phyloP scores from a whole-genome alignment of 2,888 invertebrate genomes.

The Zygaena filipendulae region DNA sequence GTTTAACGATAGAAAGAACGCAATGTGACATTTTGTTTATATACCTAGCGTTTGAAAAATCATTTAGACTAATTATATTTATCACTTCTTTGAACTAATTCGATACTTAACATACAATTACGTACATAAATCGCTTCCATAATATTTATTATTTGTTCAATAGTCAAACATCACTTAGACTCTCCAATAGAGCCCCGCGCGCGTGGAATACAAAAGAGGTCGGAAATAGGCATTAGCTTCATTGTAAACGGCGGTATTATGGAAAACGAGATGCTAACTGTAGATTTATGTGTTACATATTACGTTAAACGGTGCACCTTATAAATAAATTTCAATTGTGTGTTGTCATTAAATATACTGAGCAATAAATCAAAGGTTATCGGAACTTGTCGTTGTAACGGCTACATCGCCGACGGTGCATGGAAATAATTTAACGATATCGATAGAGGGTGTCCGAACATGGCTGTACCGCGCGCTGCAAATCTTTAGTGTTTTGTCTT shows the following conservation, averaged over 20 bases:
- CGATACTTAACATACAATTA: too few relatives aligned
- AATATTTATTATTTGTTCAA: too few relatives aligned
- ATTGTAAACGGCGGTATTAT: conserved; percentile 38
- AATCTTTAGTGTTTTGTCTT: conserved; percentile 11
- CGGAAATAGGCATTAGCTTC: conserved; percentile 27
- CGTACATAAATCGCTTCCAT: too few relatives aligned
- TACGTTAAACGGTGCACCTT: conserved; percentile 45
- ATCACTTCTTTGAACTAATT: too few relatives aligned
- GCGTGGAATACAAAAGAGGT: conserved; percentile 44
- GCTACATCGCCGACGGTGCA: conserved; percentile 46
- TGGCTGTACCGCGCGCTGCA: conserved; percentile 17
- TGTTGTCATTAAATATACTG: conserved; percentile 60
- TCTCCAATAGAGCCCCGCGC: too few relatives aligned
- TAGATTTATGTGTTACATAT: conserved; percentile 54
- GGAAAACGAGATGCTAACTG: conserved; percentile 49
- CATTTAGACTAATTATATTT: too few relatives aligned
- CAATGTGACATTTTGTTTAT: too few relatives aligned
- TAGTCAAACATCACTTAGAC: too few relatives aligned
- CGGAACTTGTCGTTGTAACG: conserved; percentile 43
- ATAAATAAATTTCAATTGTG: conserved; percentile 65
- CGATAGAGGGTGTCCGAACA: conserved; percentile 40
- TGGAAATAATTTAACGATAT: conserved; percentile 53
- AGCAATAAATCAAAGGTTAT: conserved; percentile 64
- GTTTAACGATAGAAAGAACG: too few relatives aligned
- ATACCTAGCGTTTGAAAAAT: too few relatives aligned